These are phyloP conservation scores for Drosophila willistoni DNA, from an alignment of 1,140 invertebrate genomes.

Conservation along the genomic window DNA sequence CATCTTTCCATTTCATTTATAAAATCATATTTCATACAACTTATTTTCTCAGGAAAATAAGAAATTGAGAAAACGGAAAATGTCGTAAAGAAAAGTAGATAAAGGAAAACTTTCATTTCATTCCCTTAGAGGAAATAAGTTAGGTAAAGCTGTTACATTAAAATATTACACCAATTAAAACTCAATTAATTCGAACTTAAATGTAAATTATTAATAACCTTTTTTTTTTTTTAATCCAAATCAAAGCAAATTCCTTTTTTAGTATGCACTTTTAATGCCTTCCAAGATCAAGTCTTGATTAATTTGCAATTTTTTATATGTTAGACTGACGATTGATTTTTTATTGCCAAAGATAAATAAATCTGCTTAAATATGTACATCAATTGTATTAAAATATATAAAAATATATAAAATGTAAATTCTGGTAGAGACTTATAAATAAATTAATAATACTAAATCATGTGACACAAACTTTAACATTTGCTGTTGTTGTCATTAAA, in stretches of 20 bases:
- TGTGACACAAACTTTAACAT: conserved; percentile 37
- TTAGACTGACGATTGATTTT: no score
- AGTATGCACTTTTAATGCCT: no score
- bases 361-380: no score
- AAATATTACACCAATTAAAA: neutral
- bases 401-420: conserved; percentile 41
- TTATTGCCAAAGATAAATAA: no score
- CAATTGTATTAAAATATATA: conserved; percentile 13
- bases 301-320: no score
- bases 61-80: neutral
- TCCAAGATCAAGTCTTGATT: no score
- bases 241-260: no score
- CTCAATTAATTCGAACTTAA: neutral
- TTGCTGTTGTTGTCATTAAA: conserved; percentile 39
- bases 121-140: no score
- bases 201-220: no score
- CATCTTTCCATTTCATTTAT: neutral
- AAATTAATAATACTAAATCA: conserved; percentile 59
- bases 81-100: neutral
- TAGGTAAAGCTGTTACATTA: no score
- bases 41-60: neutral
- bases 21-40: neutral
- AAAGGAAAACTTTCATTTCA: neutral
- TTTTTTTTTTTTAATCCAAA: no score
- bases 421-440: conserved; percentile 57